Percentiles rank a stretch among this genome's conserved stretches.
phyloP scores from a whole-genome alignment of 2,113 vertebrate genomes.

The Ammospiza caudacuta region DNA sequence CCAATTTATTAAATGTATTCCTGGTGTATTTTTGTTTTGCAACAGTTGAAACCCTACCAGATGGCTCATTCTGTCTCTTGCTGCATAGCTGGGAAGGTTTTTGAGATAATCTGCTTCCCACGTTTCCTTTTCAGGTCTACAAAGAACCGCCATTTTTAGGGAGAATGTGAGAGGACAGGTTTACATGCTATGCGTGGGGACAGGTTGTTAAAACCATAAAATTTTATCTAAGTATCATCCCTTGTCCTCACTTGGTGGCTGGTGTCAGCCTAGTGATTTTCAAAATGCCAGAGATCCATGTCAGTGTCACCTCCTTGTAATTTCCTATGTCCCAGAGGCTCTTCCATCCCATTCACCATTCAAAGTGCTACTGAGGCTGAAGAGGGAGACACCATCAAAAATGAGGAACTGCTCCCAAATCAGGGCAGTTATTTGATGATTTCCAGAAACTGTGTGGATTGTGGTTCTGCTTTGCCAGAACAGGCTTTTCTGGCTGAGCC shows the following conservation, averaged over 20 bases:
- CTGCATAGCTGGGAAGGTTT: not conserved
- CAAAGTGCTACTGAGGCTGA: not conserved
- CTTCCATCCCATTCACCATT: not conserved
- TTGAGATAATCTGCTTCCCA: not conserved
- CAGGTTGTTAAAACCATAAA: not conserved
- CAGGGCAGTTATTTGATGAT: fast-evolving
- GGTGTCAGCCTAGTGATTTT: not conserved
- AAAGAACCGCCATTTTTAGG: not conserved
- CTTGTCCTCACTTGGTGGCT: not conserved
- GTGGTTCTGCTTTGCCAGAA: not conserved
- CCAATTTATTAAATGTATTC: not conserved
- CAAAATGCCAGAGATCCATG: not conserved
- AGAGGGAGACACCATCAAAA: not conserved
- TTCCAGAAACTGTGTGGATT: not conserved
- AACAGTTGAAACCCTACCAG: not conserved
- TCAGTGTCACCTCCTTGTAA: not conserved
- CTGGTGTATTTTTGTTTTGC: not conserved
- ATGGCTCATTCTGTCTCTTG: not conserved
- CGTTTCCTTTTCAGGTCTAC: not conserved
- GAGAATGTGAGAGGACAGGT: not conserved
- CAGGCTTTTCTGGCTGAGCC: not conserved
- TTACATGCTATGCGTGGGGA: not conserved
- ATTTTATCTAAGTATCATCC: not conserved
- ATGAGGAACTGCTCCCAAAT: not conserved
- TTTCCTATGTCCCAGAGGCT: not conserved